A percentile compares a stretch with the other conserved stretches of the same genome.
These are phyloP conservation scores for Simalia tracyae DNA, from an alignment of 2,797 vertebrate species.

Conservation along the genomic window DNA sequence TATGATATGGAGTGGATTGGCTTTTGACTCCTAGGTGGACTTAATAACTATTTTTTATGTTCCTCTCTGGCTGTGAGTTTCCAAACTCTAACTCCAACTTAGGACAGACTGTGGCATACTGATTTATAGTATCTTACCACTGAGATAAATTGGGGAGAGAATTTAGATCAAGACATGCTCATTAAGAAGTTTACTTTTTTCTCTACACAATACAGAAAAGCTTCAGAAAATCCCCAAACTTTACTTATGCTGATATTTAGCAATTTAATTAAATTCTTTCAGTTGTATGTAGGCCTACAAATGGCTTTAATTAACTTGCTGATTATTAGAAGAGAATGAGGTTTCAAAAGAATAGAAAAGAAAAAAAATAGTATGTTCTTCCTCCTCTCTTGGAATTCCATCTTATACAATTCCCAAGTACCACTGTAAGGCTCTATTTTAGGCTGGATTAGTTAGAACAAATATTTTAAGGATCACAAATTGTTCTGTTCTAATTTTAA, in stretches of 20 bases:
- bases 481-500: not conserved
- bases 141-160: not conserved
- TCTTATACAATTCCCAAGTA: not conserved
- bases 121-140: not conserved
- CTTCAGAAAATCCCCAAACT: not conserved
- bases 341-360: not conserved
- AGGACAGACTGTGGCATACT: not conserved
- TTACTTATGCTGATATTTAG: not conserved
- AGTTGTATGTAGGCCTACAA: not conserved
- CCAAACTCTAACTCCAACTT: not conserved
- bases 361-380: not conserved
- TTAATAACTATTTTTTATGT: not conserved
- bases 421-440: not conserved
- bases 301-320: not conserved
- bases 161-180: not conserved
- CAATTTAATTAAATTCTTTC: not conserved
- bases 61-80: not conserved
- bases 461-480: not conserved
- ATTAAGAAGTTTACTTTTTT: not conserved
- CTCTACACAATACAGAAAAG: not conserved
- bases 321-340: not conserved
- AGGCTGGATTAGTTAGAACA: not conserved
- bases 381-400: not conserved
- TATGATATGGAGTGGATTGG: not conserved
- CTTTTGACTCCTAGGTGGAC: not conserved